phyloP scores from a whole-genome alignment of 2,888 invertebrate genomes.

The Macrophya annulata region DNA sequence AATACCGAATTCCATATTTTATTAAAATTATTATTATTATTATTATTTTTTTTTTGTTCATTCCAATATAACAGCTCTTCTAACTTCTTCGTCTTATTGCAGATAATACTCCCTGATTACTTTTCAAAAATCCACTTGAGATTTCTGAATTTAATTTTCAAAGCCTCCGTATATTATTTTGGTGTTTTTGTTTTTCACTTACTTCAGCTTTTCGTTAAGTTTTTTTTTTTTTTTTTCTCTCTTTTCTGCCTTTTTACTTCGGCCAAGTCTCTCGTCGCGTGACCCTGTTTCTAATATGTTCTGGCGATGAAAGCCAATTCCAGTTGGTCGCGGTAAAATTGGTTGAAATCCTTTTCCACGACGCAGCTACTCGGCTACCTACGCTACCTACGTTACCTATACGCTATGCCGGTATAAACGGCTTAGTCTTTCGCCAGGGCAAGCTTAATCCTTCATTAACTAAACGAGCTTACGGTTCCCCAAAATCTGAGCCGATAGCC shows the following conservation, averaged over 20 bases:
- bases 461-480: conserved; percentile 51
- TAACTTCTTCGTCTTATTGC: background rate
- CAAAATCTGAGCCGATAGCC: conserved; percentile 51
- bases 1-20: background rate
- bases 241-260: background rate
- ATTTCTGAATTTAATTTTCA: background rate
- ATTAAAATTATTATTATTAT: background rate
- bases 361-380: conserved; percentile 29
- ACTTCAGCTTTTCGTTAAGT: background rate
- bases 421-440: conserved; percentile 49
- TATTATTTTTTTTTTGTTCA: too few species aligned
- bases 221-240: background rate
- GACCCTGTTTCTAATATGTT: conserved; percentile 47
- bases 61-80: background rate
- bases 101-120: background rate
- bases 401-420: conserved; percentile 37
- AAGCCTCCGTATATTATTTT: background rate
- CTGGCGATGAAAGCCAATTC: conserved; percentile 48
- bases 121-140: too few species aligned
- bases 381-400: conserved; percentile 1
- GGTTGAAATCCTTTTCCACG: conserved; percentile 40
- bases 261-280: conserved; percentile 36
- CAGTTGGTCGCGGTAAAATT: conserved; percentile 40
- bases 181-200: background rate
- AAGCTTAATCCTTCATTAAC: conserved; percentile 54